Conservation (phyloP, 2,797 vertebrate species). For the Eurystomus glaucurus region DNA sequence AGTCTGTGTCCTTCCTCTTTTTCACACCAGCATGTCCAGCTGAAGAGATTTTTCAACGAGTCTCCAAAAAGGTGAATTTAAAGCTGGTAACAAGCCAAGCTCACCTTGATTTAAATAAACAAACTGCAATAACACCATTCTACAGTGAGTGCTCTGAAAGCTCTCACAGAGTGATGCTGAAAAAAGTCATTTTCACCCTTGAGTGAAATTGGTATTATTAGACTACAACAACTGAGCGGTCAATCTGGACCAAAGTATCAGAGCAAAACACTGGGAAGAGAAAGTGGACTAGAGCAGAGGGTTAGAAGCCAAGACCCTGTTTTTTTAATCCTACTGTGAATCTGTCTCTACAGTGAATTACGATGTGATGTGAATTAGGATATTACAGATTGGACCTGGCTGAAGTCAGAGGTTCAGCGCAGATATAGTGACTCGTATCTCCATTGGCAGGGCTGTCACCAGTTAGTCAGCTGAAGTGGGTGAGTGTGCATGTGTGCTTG, state of each 20-base stretch:
- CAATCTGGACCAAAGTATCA: background rate
- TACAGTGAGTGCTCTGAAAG: background rate
- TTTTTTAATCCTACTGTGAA: background rate
- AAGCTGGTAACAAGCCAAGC: constrained; percentile 16
- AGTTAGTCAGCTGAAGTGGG: background rate
- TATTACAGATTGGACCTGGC: background rate
- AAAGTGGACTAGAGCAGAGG: background rate
- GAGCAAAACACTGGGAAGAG: background rate
- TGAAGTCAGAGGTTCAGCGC: background rate
- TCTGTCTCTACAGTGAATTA: background rate
- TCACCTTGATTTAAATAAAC: constrained; percentile 46
- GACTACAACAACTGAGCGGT: background rate
- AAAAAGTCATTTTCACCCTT: constrained; percentile 1
- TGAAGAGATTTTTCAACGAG: background rate
- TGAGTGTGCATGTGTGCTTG: background rate
- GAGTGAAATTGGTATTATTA: background rate
- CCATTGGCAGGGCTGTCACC: background rate
- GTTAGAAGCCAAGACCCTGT: background rate
- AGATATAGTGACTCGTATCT: background rate
- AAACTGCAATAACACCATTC: background rate
- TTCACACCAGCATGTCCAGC: constrained; percentile 1
- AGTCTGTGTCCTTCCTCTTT: constrained; percentile 54
- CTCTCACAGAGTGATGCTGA: constrained; percentile 8
- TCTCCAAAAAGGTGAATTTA: constrained; percentile 29
- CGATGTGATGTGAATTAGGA: background rate